Evolutionary conservation across 2,888 invertebrate species (phyloP), one percentile per base, ranked within the genome.

Genomic region (Ormyrus labotus): DNA sequence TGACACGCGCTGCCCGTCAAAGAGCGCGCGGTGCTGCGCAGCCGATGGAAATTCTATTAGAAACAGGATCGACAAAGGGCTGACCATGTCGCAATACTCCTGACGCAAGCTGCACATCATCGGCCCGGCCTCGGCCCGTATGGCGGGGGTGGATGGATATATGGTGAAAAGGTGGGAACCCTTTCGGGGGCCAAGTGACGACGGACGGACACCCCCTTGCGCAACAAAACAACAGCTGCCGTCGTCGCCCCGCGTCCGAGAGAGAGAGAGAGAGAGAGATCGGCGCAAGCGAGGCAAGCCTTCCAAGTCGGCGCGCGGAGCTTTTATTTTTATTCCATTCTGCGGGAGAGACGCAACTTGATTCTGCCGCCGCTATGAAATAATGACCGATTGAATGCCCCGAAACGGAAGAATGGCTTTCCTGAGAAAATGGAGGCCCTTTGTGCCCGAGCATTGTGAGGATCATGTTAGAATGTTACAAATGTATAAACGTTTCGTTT

Each of bases 201-300:
- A 10, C 68, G 45, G 34, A 34, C 34, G 34, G 34, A 34, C 34
- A 34, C 34, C 70, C 63, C 86, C 85, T 90, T 89, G 87, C 89
- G 89, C 88, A 87, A 86, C 89, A 90, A 89, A 89, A 90, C 90
- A 90, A 90, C 90, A 90, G 90, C 90, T 89, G 90, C 87, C 34
- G 84, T 6, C 47, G 47, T 6, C 47, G 47, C 74, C 71, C 8
- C 57, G 67, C 13, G 73, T 74, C 68, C 61, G 64, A 70, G 47
- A 72, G 60, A 60, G 47, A 34, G 47, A 72, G 60, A 60, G 47
- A 34, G 34, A 34, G 34, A 34, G 34, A 34, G 34, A 34, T 34
- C 81, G 83, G 45, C 45, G 19, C 55, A 13, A 53, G 64, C 60
- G 45, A 47, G 5, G n/a, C 57, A 9, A 48, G 5, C 55, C 53